phyloP scores from a whole-genome alignment of 2,113 vertebrate genomes.

The Mus pahari region DNA sequence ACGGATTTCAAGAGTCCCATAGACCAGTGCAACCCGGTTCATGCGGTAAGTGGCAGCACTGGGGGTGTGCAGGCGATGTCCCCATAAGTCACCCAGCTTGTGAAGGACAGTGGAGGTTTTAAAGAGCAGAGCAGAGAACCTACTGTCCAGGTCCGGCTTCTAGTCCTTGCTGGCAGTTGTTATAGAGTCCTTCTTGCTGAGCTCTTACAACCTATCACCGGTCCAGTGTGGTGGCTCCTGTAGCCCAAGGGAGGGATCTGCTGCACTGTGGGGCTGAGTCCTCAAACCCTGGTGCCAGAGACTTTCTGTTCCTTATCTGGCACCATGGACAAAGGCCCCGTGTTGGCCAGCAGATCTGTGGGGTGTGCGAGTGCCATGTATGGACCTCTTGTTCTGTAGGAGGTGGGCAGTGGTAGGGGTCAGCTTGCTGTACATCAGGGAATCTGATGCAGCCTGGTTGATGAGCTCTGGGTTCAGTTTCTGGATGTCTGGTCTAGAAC shows the following conservation, averaged over 20 bases:
- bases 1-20: slow-evolving; percentile 99
- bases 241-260: too few relatives aligned
- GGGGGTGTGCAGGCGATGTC: background rate
- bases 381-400: fast-evolving
- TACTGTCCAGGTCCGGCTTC: background rate
- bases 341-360: too few relatives aligned
- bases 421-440: background rate
- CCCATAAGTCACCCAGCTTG: background rate
- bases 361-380: fast-evolving
- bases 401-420: background rate
- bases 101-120: background rate
- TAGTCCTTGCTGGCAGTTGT: background rate
- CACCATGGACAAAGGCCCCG: background rate
- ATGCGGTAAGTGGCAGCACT: slow-evolving; percentile 91
- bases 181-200: background rate
- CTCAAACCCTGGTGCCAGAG: background rate
- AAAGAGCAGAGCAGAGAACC: background rate
- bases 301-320: background rate
- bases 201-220: background rate
- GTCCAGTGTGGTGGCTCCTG: background rate
- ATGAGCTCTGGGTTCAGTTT: background rate
- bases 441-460: background rate
- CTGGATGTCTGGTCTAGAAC: background rate
- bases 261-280: background rate
- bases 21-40: slow-evolving; percentile 97